Evolutionary conservation across 2,888 invertebrate species (phyloP), one percentile per base, ranked within the genome.

Genomic region (Epirrhoe tristata): DNA sequence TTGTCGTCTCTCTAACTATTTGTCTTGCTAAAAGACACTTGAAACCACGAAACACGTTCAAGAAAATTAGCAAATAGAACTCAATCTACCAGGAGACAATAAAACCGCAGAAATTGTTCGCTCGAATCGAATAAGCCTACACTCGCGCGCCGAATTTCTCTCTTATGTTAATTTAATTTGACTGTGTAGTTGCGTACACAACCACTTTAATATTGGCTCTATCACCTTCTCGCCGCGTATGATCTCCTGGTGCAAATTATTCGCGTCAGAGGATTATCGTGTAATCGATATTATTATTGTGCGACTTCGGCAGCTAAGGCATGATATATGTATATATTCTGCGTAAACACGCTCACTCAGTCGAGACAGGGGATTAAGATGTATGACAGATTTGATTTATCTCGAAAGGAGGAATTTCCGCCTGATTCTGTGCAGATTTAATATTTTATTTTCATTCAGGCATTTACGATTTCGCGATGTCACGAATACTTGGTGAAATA

Each of bases 161-260:
- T 83, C 24, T 24, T 84, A 85, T 86, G 89, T 83, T 89, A 89
- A 89, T 88, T 88, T 85, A 87, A 90, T 90, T 88, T 83, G 77
- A 79, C 80, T 78, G 74, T 77, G 81, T 80, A 79, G 81, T 81
- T 77, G 74, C 77, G 81, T 80, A 79, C 79, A 81, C 76, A 78
- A 77, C 81, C 80, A 73, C 75, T 75, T 77, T 80, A 78, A 82
- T 81, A 84, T 85, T 85, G 82, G 81, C 77, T 76, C 80, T 84
- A 84, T 82, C 81, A 74, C 77, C 81, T 76, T 73, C 72, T 67
- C 67, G 67, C 73, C 73, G 72, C 76, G 74, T 72, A 63, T 77
- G 73, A 76, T 73, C 68, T 72, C 77, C 76, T 77, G 77, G 78
- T 79, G 71, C 78, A 82, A 82, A 83, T 82, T 77, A 75, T 75